Conservation (phyloP, 2,797 vertebrate species). For the Antennarius maculatus region DNA sequence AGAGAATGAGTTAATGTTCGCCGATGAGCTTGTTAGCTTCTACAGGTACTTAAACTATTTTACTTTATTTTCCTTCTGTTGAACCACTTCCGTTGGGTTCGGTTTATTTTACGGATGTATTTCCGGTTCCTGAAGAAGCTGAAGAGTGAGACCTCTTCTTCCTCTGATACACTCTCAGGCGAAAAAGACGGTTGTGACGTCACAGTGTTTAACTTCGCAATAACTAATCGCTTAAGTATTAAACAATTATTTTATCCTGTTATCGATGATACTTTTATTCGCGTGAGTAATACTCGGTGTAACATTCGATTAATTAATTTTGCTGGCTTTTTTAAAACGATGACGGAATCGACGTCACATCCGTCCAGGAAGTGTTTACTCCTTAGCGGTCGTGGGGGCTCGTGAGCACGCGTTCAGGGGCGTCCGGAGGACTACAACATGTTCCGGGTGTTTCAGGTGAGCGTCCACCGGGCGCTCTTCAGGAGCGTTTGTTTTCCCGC, state of each 20-base stretch:
- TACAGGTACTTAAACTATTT: too few species aligned
- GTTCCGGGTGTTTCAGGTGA: conserved; percentile 44
- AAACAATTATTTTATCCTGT: rapidly evolving
- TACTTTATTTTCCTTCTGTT: too few species aligned
- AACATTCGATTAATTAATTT: not conserved
- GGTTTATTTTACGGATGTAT: not conserved
- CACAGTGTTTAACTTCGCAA: not conserved
- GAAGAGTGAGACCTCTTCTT: conserved; percentile 31
- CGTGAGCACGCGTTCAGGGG: conserved; percentile 11
- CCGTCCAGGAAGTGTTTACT: conserved; percentile 36
- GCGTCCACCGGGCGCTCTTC: conserved; percentile 33
- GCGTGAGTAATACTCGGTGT: not conserved
- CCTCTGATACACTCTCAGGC: not conserved
- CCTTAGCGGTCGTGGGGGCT: not conserved
- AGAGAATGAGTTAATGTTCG: too few species aligned
- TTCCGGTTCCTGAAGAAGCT: not conserved
- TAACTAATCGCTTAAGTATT: not conserved
- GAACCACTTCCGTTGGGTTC: too few species aligned
- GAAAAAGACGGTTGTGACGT: not conserved
- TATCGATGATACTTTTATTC: not conserved
- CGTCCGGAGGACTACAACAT: conserved; percentile 13
- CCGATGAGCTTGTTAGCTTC: too few species aligned
- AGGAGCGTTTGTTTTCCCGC: not conserved
- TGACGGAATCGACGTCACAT: conserved; percentile 44
- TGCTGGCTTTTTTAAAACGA: not conserved